Evolutionary conservation across 1,140 invertebrate species (phyloP), one percentile per base, ranked within the genome.

Genomic region (Lepidotrigona ventralis): DNA sequence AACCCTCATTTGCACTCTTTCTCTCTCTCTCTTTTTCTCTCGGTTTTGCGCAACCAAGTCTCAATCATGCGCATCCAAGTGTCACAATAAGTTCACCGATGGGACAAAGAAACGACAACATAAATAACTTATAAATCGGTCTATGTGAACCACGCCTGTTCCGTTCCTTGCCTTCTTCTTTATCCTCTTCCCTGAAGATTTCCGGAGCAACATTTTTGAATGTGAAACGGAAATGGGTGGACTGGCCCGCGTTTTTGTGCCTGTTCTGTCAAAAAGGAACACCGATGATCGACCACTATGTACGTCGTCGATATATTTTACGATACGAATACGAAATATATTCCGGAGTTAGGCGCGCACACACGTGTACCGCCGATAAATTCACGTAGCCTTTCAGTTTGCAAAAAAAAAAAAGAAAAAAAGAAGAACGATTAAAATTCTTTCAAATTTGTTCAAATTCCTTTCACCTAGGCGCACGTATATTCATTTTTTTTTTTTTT

Each of bases 121-220:
- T 56, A 74, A 86, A 79, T 79, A 73, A 85, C 74, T 83, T 85
- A 81, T 56, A 77, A 81, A 77, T 82, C 56, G 58, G 19, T 76
- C 39, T 56, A 63, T 51, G 33, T 2, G 60, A 75, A 66, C 51
- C 60, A 54, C 74, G n/a, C 33, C 33, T 33, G n/a, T 70, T 70
- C 80, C 54, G 39, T 23, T 33, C 33, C 12, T 80, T 46, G 8
- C 21, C 12, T n/a, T 29, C 21, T 23, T n/a, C 68, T 46, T 46
- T 46, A 15, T 56, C n/a, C 9, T 60, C 39, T n/a, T 51, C 64
- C 21, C 0, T 17, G 54, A 39, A 66, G 14, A 53, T 33, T 53
- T 46, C 6, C 46, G 63, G 5, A 56, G 64, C 29, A 26, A 0
- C 4, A 5, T 39, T 39, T 39, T 39, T 8, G 39, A n/a, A n/a